Percentiles rank a stretch among this genome's conserved stretches.
Conservation (phyloP, 2,888 invertebrate genomes). For the Schizotus pectinicornis region DNA sequence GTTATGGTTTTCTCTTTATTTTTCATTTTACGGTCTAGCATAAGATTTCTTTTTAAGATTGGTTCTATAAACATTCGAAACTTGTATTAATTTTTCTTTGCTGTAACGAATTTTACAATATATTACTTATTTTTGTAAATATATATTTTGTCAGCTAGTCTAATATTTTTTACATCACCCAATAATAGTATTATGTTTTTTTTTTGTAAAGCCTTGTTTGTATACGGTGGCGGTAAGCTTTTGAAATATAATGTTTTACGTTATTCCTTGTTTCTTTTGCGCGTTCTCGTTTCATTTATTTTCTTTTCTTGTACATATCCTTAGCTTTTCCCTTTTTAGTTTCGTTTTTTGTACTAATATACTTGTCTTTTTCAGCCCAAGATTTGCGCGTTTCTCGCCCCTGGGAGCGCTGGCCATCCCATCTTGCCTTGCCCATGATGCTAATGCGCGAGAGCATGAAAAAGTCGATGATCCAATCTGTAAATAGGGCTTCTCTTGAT, state of each 20-base stretch:
- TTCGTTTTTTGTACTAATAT: constrained; percentile 32
- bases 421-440: constrained; percentile 75
- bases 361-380: constrained; percentile 62
- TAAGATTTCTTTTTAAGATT: background rate
- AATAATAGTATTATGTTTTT: constrained; percentile 27
- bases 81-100: constrained; percentile 1
- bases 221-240: constrained; percentile 32
- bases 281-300: background rate
- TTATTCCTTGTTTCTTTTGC: constrained; percentile 23
- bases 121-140: constrained; percentile 9
- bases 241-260: constrained; percentile 28
- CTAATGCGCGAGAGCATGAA: constrained; percentile 64
- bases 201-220: constrained; percentile 28
- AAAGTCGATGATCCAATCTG: constrained; percentile 53
- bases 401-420: constrained; percentile 78
- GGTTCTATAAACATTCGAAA: background rate
- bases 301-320: constrained; percentile 1
- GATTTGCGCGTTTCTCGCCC: constrained; percentile 74
- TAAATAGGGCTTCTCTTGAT: constrained; percentile 42
- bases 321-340: constrained; percentile 7
- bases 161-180: constrained; percentile 31
- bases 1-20: too few species aligned
- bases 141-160: constrained; percentile 26
- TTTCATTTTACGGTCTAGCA: too few species aligned
- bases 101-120: constrained; percentile 1